phyloP scores from a whole-genome alignment of 2,113 vertebrate genomes.

The Cettia cetti region DNA sequence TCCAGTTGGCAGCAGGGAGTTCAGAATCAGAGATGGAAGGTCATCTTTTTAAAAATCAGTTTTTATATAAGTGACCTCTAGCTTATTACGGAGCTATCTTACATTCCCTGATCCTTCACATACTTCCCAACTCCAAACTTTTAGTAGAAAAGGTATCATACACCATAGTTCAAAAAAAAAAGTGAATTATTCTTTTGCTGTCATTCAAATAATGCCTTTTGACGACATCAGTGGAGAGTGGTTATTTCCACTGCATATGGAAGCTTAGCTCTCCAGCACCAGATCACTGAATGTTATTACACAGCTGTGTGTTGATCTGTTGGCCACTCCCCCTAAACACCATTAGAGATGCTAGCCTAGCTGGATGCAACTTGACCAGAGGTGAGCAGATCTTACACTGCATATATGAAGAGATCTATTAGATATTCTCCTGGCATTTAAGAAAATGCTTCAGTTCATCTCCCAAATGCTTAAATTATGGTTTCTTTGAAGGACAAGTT shows the following conservation, averaged over 20 bases:
- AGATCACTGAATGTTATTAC: background rate
- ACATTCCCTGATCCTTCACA: background rate
- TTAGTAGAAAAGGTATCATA: background rate
- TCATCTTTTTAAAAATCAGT: background rate
- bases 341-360: background rate
- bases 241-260: background rate
- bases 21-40: background rate
- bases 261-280: background rate
- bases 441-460: background rate
- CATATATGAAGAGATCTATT: background rate
- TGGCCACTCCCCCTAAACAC: background rate
- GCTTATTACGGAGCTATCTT: background rate
- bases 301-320: background rate
- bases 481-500: background rate
- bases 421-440: background rate
- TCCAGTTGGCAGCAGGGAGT: background rate
- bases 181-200: background rate
- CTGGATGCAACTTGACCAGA: background rate
- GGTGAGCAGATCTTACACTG: background rate
- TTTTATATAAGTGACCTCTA: background rate
- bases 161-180: background rate
- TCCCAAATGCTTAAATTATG: background rate
- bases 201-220: background rate
- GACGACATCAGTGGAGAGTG: background rate
- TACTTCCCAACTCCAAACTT: background rate